A percentile compares a stretch with the other conserved stretches of the same genome.
These are phyloP conservation scores for Amphipyra berbera DNA, from an alignment of 2,888 invertebrate species.

Conservation along the genomic window DNA sequence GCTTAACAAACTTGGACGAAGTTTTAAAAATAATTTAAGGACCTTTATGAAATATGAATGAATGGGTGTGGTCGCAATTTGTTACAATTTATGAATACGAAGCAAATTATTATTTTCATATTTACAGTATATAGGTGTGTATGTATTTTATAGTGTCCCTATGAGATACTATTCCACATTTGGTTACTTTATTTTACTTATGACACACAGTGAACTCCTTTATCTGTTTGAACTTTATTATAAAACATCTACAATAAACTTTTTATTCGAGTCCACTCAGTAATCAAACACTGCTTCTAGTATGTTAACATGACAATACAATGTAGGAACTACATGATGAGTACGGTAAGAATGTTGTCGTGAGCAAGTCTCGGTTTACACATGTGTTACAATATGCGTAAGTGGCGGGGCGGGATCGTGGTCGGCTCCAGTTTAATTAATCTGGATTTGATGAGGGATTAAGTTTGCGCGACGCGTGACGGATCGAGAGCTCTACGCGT, in stretches of 20 bases:
- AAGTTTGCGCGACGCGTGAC: slow-evolving; percentile 86
- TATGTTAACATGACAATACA: slow-evolving; percentile 19
- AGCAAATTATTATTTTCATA: background rate
- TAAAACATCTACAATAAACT: background rate
- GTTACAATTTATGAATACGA: background rate
- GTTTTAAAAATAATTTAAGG: slow-evolving; percentile 23
- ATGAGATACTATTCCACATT: too few species aligned
- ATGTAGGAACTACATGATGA: slow-evolving; percentile 35
- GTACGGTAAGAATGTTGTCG: slow-evolving; percentile 35
- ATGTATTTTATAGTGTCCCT: too few species aligned
- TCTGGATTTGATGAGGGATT: slow-evolving; percentile 89
- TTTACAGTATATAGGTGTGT: too few species aligned
- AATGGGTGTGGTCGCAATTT: slow-evolving; percentile 1
- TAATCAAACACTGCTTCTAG: slow-evolving; percentile 7
- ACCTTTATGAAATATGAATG: slow-evolving; percentile 15
- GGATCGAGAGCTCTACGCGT: slow-evolving; percentile 82
- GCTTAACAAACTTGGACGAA: slow-evolving; percentile 55
- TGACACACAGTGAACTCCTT: too few species aligned
- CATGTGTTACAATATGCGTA: slow-evolving; percentile 73
- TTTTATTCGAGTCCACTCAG: background rate
- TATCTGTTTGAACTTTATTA: too few species aligned
- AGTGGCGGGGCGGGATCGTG: slow-evolving; percentile 78
- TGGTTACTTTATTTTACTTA: too few species aligned
- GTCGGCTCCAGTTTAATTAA: slow-evolving; percentile 84
- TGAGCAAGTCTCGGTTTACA: slow-evolving; percentile 60